Base-by-base conservation (phyloP, 2,113 vertebrate genomes). In the Dicentrarchus labrax region DNA sequence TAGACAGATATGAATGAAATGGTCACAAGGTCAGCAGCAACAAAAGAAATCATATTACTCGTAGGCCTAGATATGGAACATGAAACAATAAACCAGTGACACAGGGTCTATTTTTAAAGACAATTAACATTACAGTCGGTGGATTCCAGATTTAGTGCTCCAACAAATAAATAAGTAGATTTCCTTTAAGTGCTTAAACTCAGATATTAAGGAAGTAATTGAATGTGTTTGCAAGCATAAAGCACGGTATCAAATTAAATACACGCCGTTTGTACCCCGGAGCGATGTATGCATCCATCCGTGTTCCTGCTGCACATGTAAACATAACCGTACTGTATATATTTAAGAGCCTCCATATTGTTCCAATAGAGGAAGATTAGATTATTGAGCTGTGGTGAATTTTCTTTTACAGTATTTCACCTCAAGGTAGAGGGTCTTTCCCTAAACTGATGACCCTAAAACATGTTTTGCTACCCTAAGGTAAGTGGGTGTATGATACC, bases 361-460 rank as follows among this genome's bases (percentile, higher is more conserved):
- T 78, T 83, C 50, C 56, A 83, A 16, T 85, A 77, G 22, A 83
- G 61, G n/a, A 22, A 76, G 54, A 89, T 88, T 87, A 79, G 48
- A 85, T 88, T 85, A 59, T 74, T 67, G 15, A 79, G 81, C 65
- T 65, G 66, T 75, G 69, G 45, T 66, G 67, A 72, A 36, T 75
- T 68, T 78, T 48, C 38, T 65, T 88, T 74, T 65, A 68, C 62
- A 68, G 21, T 51, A 70, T 50, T 70, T 77, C 60, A 47, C 84
- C 65, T 72, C 4, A 6, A 60, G 81, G 66, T 70, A 53, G 50
- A 48, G 13, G 15, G 2, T n/a, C 43, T 54, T 64, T 81, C 50
- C 43, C 22, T 30, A 69, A 78, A 68, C 53, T 3, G 45, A n/a
- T n/a, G n/a, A n/a, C n/a, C n/a, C n/a, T n/a, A 9, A 12, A 12